Evolutionary conservation across 1,140 invertebrate genomes (phyloP).

Genomic region (Drosophila virilis): DNA sequence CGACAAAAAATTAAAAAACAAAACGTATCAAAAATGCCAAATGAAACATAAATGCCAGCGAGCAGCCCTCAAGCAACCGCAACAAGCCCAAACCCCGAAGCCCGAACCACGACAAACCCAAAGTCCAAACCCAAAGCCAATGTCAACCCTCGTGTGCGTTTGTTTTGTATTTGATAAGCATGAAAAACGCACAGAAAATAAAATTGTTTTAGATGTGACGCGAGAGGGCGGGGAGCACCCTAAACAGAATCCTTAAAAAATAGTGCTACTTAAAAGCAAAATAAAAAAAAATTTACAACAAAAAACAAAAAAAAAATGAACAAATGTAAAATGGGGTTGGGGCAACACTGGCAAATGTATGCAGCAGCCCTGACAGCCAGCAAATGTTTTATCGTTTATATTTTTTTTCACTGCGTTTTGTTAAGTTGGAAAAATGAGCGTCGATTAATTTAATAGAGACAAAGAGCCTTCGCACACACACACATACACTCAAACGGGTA

Average conservation of each 20-base stretch:
- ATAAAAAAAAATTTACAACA: constrained; percentile 28
- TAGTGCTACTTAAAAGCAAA: constrained; percentile 82
- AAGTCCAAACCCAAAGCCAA: neutral
- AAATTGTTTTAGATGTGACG: constrained; percentile 63
- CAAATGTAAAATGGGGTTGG: constrained; percentile 57
- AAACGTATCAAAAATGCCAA: constrained; percentile 78
- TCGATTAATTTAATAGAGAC: constrained; percentile 84
- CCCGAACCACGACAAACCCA: neutral
- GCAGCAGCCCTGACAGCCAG: constrained; percentile 50
- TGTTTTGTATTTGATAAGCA: constrained; percentile 81
- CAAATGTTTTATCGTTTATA: constrained; percentile 84
- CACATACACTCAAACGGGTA: neutral
- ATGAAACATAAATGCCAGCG: constrained; percentile 78
- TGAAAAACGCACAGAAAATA: constrained; percentile 73
- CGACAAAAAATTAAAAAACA: constrained; percentile 41
- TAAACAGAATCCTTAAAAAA: constrained; percentile 83
- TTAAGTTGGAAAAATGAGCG: constrained; percentile 84
- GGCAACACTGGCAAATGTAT: constrained; percentile 29
- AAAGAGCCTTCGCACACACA: constrained; percentile 70
- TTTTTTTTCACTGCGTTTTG: constrained; percentile 71
- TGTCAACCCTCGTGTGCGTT: constrained; percentile 64
- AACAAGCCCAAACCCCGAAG: neutral
- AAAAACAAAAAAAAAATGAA: constrained; percentile 44
- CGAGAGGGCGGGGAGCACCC: constrained; percentile 27
- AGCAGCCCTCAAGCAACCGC: constrained; percentile 48